Evolutionary conservation across 2,888 invertebrate genomes (phyloP), one percentile per base, ranked within the genome.

Genomic region (Aradus depressus): DNA sequence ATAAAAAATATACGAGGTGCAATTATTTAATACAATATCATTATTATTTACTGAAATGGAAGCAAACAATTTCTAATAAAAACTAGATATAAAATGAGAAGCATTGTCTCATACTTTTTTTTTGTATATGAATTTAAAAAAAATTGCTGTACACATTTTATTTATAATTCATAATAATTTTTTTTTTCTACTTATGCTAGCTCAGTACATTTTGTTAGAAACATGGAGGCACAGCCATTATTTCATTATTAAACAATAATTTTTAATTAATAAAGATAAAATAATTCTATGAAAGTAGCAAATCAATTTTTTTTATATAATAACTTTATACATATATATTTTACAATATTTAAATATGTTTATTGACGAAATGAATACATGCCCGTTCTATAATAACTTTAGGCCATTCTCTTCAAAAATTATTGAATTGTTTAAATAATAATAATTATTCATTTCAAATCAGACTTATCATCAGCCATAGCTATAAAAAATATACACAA

Each of bases 171-270:
- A n/a, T n/a, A n/a, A n/a, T n/a, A n/a, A n/a, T n/a, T n/a, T n/a
- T n/a, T n/a, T n/a, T n/a, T n/a, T n/a, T n/a, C n/a, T n/a, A n/a
- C n/a, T n/a, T n/a, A n/a, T n/a, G n/a, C 47, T 47, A 47, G 37
- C 37, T 47, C 47, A 47, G 47, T 47, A 47, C 47, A 25, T 47
- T n/a, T n/a, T 47, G 37, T 47, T 47, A 47, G 37, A 47, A 47
- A 47, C 47, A 38, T 47, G 47, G 47, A 47, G n/a, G 47, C 47
- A 47, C 47, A 47, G 47, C 47, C 47, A 47, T 47, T 47, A 47
- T 35, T 47, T 23, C 47, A 47, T 47, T n/a, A 47, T n/a, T 25
- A 47, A 47, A 35, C 35, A 47, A 47, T n/a, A 47, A 37, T 37
- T 23, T 47, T 22, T 38, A 38, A 47, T 47, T 37, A 38, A 37